Conservation (phyloP, 2,113 vertebrate species). For the Tetrao urogallus region DNA sequence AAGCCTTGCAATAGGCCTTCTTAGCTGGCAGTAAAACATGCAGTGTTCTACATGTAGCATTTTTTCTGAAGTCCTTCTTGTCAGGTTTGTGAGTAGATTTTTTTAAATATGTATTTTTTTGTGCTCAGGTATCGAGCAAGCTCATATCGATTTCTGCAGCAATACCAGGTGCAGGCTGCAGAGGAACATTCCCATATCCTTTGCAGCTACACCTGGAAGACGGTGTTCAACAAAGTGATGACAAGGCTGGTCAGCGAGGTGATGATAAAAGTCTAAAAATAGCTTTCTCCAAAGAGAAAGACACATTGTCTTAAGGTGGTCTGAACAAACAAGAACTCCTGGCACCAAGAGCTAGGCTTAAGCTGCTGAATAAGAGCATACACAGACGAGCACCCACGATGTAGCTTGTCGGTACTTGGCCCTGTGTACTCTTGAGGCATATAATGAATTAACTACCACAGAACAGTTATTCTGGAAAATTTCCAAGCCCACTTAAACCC, state of each 20-base stretch:
- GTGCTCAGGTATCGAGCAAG: neutral
- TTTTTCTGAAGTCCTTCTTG: neutral
- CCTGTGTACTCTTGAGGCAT: rapidly evolving
- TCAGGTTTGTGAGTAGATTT: neutral
- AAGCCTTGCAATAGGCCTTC: rapidly evolving
- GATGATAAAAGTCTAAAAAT: constrained; percentile 68
- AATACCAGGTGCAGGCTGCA: neutral
- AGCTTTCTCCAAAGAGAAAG: constrained; percentile 16
- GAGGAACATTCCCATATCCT: neutral
- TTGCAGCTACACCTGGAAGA: constrained; percentile 31
- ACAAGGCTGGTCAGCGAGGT: constrained; percentile 48
- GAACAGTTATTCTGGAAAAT: neutral
- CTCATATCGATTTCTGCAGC: neutral
- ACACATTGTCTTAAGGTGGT: constrained; percentile 52
- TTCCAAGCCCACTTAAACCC: constrained; percentile 20
- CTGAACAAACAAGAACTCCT: neutral
- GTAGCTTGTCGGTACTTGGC: neutral
- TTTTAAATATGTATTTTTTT: neutral
- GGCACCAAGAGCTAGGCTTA: neutral
- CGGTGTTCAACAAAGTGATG: constrained; percentile 36
- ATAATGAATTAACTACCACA: constrained; percentile 13
- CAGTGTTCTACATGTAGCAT: neutral
- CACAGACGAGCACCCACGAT: rapidly evolving
- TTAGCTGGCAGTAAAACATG: neutral
- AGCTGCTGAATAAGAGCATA: neutral